Conservation (phyloP, 1,140 invertebrate genomes). For the Zophobas morio region DNA sequence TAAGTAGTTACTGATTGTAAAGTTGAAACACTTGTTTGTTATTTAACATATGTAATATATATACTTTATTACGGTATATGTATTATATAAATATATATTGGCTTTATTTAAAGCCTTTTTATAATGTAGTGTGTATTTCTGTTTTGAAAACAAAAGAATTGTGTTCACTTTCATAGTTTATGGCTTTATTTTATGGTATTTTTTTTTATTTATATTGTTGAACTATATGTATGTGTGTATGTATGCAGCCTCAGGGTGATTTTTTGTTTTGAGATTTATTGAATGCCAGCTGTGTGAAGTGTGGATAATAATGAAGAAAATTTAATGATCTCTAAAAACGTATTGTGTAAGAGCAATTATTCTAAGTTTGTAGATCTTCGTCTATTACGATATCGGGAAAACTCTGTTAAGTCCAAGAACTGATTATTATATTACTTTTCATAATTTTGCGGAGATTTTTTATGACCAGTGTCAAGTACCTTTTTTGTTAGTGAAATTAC, state of each 20-base stretch:
- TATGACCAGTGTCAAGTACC: conserved; percentile 38
- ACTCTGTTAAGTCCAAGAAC: conserved; percentile 43
- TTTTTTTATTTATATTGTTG: conserved; percentile 28
- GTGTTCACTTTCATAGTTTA: conserved; percentile 39
- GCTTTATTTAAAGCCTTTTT: background rate
- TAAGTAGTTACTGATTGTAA: no score
- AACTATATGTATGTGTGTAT: conserved; percentile 46
- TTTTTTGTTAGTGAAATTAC: conserved; percentile 26
- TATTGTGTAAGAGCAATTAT: conserved; percentile 38
- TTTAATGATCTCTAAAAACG: conserved; percentile 45
- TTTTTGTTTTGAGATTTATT: conserved; percentile 3
- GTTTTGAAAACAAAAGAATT: conserved; percentile 12
- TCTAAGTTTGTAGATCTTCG: background rate
- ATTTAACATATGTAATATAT: no score
- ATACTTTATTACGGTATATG: no score
- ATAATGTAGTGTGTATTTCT: conserved; percentile 12
- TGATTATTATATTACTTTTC: conserved; percentile 51
- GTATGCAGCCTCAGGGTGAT: conserved; percentile 50
- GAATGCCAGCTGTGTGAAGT: background rate
- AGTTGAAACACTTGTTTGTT: no score
- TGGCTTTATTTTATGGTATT: conserved; percentile 29
- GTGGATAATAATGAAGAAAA: conserved; percentile 3
- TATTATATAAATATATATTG: no score
- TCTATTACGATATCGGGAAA: conserved; percentile 13
- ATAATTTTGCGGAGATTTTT: conserved; percentile 26